Conservation (phyloP, 2,888 invertebrate genomes). For the Orthosia gothica region DNA sequence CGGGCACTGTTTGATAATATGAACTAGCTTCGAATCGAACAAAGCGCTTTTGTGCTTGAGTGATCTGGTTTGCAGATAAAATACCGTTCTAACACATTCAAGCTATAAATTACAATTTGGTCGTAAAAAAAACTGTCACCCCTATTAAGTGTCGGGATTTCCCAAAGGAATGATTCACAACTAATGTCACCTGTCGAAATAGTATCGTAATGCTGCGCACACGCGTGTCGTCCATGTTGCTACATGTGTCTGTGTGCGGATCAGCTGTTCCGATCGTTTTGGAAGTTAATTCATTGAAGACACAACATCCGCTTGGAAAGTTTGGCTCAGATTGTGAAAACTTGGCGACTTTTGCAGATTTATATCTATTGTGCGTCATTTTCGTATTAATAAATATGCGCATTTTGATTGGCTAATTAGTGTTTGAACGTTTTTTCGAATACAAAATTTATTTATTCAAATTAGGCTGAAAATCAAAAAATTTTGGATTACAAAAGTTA, state of each 20-base stretch:
- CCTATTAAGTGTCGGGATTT: conserved; percentile 66
- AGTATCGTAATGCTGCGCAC: conserved; percentile 52
- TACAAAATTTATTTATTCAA: background rate
- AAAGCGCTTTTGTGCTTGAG: background rate
- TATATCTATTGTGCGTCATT: conserved; percentile 41
- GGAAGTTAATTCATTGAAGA: conserved; percentile 48
- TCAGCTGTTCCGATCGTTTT: conserved; percentile 58
- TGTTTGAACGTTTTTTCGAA: background rate
- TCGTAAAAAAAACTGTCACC: conserved; percentile 42
- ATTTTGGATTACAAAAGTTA: background rate
- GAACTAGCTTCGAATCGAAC: background rate
- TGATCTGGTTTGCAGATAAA: background rate
- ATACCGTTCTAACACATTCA: background rate
- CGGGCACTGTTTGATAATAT: conserved; percentile 1
- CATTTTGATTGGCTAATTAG: background rate
- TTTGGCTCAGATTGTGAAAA: conserved; percentile 39
- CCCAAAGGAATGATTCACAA: conserved; percentile 65
- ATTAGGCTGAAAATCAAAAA: background rate
- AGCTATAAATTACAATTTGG: background rate
- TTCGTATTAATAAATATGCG: conserved; percentile 13
- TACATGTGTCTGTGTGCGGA: conserved; percentile 37
- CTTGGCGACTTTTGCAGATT: conserved; percentile 30
- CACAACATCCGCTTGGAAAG: conserved; percentile 56
- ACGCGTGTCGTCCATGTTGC: conserved; percentile 34
- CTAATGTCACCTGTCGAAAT: conserved; percentile 71